Evolutionary conservation across 2,888 invertebrate species (phyloP), one percentile per base, ranked within the genome.

Genomic region (Beris morrisii): DNA sequence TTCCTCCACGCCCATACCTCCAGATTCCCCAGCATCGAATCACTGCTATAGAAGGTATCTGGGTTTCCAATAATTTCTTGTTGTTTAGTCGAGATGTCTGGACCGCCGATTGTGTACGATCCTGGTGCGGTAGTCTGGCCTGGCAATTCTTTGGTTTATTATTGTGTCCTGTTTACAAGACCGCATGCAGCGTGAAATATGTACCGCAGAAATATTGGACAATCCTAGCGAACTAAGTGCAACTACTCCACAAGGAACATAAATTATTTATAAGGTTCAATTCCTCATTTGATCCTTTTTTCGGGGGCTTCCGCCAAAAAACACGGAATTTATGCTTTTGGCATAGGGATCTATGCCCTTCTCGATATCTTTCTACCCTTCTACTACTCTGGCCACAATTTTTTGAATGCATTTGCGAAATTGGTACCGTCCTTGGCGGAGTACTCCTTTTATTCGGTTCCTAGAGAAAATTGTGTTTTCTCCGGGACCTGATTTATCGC

Each of bases 211-310:
- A 15, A 48, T 59, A 31, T 48, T 48, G 59, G 59, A 48, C 59
- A 59, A 46, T 59, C 50, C 32, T 46, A 7, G 9, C 59, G 59
- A 22, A 48, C 59, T 48, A 59, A 59, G 59, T 59, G 59, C 59
- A 59, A 59, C 31, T 48, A 22, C 13, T 59, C 59, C n/a, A 50
- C 48, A 15, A 31, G 15, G 32, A 46, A 32, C 59, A 59, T 59
- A 59, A 59, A 59, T 59, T 59, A 59, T 59, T 59, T 59, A 59
- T 59, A 59, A 59, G 50, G 48, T 59, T 59, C 59, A 59, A 59
- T 59, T 32, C 50, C 59, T 59, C 59, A 48, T 59, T 59, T 59
- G 48, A 48, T 59, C 46, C 38, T 5, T 58, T 58, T 15, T 43
- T 45, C 48, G 13, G 48, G 9, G 31, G 48, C 13, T 48, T 32